phyloP scores from a whole-genome alignment of 2,797 vertebrate genomes.

The Sylvia borin region DNA sequence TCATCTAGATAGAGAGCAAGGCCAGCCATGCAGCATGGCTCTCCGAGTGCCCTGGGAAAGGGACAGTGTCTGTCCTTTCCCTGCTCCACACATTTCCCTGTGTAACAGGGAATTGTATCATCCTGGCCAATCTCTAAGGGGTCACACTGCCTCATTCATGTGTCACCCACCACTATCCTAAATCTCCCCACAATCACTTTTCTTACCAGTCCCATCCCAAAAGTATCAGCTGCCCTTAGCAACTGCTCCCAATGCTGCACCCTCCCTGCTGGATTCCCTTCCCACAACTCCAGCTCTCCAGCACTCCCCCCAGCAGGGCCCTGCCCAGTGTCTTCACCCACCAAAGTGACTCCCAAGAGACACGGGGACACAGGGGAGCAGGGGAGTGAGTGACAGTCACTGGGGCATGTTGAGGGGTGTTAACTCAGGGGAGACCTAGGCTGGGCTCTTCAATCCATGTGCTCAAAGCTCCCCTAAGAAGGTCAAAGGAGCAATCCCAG shows the following conservation, averaged over 20 bases:
- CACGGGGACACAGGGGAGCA: not conserved
- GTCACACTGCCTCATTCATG: fast-evolving
- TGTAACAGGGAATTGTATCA: not conserved
- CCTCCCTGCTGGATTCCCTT: not conserved
- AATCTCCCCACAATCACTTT: not conserved
- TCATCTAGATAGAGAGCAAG: not conserved
- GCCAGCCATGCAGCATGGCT: not conserved
- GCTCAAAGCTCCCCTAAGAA: conserved; percentile 5
- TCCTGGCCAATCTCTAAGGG: not conserved
- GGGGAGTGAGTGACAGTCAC: not conserved
- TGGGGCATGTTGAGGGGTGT: not conserved
- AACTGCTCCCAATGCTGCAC: not conserved
- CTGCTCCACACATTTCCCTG: not conserved
- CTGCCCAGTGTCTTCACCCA: not conserved
- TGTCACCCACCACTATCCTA: not conserved
- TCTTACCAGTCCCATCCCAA: not conserved
- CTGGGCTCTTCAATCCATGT: conserved; percentile 11
- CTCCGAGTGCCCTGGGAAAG: not conserved
- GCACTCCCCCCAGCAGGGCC: not conserved
- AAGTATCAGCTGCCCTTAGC: not conserved
- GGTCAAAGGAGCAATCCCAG: not conserved
- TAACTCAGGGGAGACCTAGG: not conserved
- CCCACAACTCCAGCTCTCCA: not conserved
- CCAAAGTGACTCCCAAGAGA: not conserved
- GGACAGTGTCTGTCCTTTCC: not conserved